phyloP scores from a whole-genome alignment of 2,888 invertebrate genomes.

The Augochlorella aurata region DNA sequence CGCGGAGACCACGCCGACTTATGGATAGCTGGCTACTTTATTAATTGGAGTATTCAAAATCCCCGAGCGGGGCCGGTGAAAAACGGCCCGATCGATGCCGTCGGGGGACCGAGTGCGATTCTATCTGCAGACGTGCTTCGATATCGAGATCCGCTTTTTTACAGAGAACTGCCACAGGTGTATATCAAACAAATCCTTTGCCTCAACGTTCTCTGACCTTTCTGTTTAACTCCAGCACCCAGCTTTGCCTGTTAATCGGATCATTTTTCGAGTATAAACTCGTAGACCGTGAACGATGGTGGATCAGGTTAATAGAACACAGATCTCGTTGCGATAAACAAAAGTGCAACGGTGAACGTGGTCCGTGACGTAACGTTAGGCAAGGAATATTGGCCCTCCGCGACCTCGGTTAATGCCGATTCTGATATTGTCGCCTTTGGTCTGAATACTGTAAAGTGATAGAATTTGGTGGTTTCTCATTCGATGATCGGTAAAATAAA shows the following conservation, averaged over 20 bases:
- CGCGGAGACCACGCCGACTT: not conserved
- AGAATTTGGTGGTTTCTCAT: no score
- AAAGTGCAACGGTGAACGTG: no score
- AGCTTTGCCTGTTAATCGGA: not conserved
- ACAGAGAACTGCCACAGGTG: constrained; percentile 29
- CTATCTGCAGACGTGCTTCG: constrained; percentile 22
- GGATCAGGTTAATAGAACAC: not conserved
- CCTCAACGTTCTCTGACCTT: constrained; percentile 44
- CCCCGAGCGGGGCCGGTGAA: not conserved
- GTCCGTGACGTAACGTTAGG: no score
- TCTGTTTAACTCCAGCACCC: constrained; percentile 8
- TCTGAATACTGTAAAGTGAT: no score
- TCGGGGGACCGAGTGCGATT: not conserved
- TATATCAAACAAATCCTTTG: constrained; percentile 37
- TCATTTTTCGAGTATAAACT: constrained; percentile 1
- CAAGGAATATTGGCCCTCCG: no score
- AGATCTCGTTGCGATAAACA: not conserved
- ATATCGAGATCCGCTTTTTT: constrained; percentile 32
- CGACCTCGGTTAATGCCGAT: no score
- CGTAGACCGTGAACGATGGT: not conserved
- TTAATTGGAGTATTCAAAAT: constrained; percentile 6
- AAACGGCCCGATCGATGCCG: not conserved
- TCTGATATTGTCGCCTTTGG: no score
- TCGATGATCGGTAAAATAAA: no score
- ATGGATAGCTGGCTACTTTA: not conserved